Percentiles rank a stretch among this genome's conserved stretches.
Conservation (phyloP, 1,140 invertebrate species). For the Paraescarpia echinospica region DNA sequence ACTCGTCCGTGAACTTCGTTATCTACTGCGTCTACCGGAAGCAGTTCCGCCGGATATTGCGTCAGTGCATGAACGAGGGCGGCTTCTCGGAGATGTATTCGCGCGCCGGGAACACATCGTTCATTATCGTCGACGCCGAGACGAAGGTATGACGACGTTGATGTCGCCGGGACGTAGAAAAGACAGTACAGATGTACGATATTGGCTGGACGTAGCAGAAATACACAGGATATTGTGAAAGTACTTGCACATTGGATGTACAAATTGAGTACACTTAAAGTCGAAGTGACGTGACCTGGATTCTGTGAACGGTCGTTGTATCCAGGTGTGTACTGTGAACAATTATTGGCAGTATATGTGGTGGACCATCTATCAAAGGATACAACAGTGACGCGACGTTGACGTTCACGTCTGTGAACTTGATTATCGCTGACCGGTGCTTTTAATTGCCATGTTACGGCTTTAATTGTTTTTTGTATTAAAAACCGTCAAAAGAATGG, state of each 20-base stretch:
- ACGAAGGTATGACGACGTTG: not conserved
- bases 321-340: not conserved
- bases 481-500: not conserved
- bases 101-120: not conserved
- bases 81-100: not conserved
- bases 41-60: constrained; percentile 24
- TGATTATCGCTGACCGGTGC: not conserved
- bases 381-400: not conserved
- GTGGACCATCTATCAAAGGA: not conserved
- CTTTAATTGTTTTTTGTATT: not conserved
- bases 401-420: not conserved
- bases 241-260: not conserved
- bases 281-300: not conserved
- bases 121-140: not conserved
- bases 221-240: not conserved
- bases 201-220: too few relatives aligned
- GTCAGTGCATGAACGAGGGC: not conserved
- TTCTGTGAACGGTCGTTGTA: not conserved
- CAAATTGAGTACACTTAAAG: not conserved
- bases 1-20: constrained; percentile 25
- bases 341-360: not conserved
- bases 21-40: constrained; percentile 23
- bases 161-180: too few relatives aligned
- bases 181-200: too few relatives aligned
- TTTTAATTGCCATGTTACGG: not conserved